Evolutionary conservation across 2,888 invertebrate species (phyloP), one percentile per base, ranked within the genome.

Genomic region (Holacanthella duospinosa): DNA sequence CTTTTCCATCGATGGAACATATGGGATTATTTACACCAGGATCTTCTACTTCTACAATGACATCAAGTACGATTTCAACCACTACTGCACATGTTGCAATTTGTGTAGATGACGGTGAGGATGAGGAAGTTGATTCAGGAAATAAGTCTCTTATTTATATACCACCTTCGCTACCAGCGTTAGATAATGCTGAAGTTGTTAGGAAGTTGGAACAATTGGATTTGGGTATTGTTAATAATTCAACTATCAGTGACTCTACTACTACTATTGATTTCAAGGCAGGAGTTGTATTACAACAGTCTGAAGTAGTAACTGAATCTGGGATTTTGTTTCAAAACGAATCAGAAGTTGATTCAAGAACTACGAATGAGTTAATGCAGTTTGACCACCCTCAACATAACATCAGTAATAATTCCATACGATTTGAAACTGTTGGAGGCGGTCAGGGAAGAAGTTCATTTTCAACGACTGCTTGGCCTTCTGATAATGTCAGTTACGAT

Each of bases 401-500:
- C 36, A 9, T 16, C 36, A 16, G 16, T 36, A 36, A 36, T 36
- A 16, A 9, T 9, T 36, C 36, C 6, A 9, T 36, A 36, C 36
- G 16, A 36, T 36, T 36, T 36, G 9, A 6, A 36, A 36, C 36
- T 36, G 16, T 36, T 9, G 27, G 55, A 19, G 19, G 19, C 25
- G 19, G 25, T 25, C 25, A 55, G 24, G 24, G 26, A 19, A 26
- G 55, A 19, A 19, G 6, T 55, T 3, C 6, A n/a, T 55, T 24
- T 28, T 43, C 2, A 6, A 9, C 9, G 36, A 36, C 29, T 2
- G 48, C 21, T 2, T 59, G 28, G 59, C 6, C 43, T 12, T 25
- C 48, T 59, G 71, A 69, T 21, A 76, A 77, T 64, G 66, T 75
- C 19, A 75, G 78, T 28, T 75, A 86, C 71, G 86, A 88, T 78